Conservation (phyloP, 1,140 invertebrate genomes). For the Orius insidiosus region DNA sequence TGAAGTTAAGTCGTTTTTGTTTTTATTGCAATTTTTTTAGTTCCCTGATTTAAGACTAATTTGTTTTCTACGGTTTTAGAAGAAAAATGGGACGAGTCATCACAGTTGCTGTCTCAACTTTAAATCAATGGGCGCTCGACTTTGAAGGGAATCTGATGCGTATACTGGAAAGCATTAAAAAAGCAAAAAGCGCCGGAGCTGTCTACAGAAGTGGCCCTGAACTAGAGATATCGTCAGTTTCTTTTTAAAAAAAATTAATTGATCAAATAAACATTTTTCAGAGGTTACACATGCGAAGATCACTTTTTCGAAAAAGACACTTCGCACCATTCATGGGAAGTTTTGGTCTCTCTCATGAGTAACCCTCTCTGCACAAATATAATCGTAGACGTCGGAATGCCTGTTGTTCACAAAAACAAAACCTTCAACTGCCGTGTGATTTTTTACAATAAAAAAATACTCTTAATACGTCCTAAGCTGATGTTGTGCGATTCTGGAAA, state of each 20-base stretch:
- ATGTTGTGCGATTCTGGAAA: slow-evolving; percentile 85
- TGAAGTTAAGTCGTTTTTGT: too few species aligned
- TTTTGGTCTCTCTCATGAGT: slow-evolving; percentile 62
- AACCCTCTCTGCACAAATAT: slow-evolving; percentile 70
- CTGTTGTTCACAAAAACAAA: slow-evolving; percentile 87
- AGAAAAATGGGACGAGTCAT: slow-evolving; percentile 55
- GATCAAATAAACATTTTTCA: slow-evolving; percentile 29
- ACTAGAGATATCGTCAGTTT: slow-evolving; percentile 73
- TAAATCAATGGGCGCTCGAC: slow-evolving; percentile 98
- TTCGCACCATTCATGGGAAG: slow-evolving; percentile 88
- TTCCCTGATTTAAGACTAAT: background rate
- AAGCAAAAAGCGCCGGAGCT: slow-evolving; percentile 75
- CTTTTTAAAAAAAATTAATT: background rate
- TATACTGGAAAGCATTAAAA: slow-evolving; percentile 78
- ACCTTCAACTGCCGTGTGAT: slow-evolving; percentile 88
- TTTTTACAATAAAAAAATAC: slow-evolving; percentile 76
- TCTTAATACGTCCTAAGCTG: slow-evolving; percentile 91
- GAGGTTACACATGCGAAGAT: slow-evolving; percentile 95
- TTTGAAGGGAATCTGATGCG: slow-evolving; percentile 84
- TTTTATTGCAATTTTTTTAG: too few species aligned
- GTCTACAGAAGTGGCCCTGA: slow-evolving; percentile 87
- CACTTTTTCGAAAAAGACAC: slow-evolving; percentile 96
- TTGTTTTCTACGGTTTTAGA: background rate
- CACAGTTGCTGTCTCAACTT: slow-evolving; percentile 70
- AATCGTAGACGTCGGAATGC: slow-evolving; percentile 92